Percentiles rank a stretch among this genome's conserved stretches.
phyloP scores from a whole-genome alignment of 2,888 invertebrate species.

The Crocallis elinguaria region DNA sequence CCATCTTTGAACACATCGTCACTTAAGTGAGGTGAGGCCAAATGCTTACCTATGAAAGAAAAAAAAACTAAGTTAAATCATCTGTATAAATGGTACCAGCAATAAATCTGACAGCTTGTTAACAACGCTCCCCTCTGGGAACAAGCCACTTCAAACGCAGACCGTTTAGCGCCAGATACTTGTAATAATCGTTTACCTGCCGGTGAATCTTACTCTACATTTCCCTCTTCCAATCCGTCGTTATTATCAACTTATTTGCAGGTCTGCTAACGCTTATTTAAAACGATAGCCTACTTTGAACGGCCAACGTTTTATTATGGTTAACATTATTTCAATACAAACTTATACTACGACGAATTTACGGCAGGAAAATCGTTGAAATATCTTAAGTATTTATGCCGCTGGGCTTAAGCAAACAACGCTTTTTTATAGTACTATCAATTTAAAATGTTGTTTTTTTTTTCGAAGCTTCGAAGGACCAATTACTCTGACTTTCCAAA shows the following conservation, averaged over 20 bases:
- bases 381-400: no score
- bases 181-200: slow-evolving; percentile 46
- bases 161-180: slow-evolving; percentile 50
- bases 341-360: no score
- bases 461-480: neutral
- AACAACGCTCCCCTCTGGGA: slow-evolving; percentile 52
- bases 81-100: slow-evolving; percentile 22
- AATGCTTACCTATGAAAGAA: no score
- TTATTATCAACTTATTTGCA: neutral
- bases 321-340: neutral
- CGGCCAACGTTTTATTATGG: neutral
- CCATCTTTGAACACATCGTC: no score
- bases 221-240: slow-evolving; percentile 13
- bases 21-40: no score
- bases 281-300: neutral
- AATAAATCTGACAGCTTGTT: slow-evolving; percentile 60
- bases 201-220: slow-evolving; percentile 34
- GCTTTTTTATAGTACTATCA: no score
- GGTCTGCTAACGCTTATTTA: neutral
- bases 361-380: slow-evolving; percentile 28
- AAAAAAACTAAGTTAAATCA: neutral
- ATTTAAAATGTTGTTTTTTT: no score
- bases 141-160: slow-evolving; percentile 65
- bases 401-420: no score
- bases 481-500: neutral